A percentile compares a stretch with the other conserved stretches of the same genome.
Evolutionary conservation across 2,113 vertebrate genomes (phyloP).

Genomic region (Vanacampus margaritifer): DNA sequence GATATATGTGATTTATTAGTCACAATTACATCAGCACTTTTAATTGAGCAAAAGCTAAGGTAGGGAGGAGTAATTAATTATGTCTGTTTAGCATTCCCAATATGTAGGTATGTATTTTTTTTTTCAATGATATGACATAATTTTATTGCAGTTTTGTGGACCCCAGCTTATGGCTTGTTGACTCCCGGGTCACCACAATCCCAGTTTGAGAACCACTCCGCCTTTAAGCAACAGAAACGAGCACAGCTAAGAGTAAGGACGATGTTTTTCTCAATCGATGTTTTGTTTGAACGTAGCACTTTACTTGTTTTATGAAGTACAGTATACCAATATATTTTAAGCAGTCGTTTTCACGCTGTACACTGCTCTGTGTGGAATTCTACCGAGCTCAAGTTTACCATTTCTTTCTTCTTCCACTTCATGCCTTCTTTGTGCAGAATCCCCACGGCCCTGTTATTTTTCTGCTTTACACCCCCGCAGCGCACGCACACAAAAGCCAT

Average conservation of each 20-base stretch:
- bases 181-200: too few relatives aligned
- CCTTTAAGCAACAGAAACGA: background rate
- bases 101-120: background rate
- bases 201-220: background rate
- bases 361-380: background rate
- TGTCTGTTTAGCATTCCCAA: background rate
- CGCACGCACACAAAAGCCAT: background rate
- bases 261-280: background rate
- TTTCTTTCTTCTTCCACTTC: slow-evolving; percentile 18
- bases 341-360: slow-evolving; percentile 39
- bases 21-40: too few relatives aligned
- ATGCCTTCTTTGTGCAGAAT: slow-evolving; percentile 24
- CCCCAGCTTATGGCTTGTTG: background rate
- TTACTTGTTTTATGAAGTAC: slow-evolving; percentile 25
- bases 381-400: background rate
- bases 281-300: slow-evolving; percentile 45
- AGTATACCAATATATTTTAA: slow-evolving; percentile 17
- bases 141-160: background rate
- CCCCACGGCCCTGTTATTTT: background rate
- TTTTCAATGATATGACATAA: background rate
- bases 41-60: too few relatives aligned
- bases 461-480: background rate
- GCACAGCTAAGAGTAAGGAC: background rate
- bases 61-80: background rate
- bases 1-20: too few relatives aligned